A percentile compares a stretch with the other conserved stretches of the same genome.
Evolutionary conservation across 2,888 invertebrate genomes (phyloP).

Genomic region (Pinctada fucata): DNA sequence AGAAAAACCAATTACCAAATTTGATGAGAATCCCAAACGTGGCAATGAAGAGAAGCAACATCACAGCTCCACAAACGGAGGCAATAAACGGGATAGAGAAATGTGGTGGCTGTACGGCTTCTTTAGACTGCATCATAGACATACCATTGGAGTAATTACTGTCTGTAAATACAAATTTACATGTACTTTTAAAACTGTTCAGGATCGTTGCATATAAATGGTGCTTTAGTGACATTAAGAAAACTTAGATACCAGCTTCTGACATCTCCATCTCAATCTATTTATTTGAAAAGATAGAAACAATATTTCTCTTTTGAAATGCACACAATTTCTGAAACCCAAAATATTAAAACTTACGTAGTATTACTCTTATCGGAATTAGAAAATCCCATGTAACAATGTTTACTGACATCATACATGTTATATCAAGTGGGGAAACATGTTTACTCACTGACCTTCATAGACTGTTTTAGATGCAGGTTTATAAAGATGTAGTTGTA

Average conservation of each 20-base stretch:
- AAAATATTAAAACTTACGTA: too few species aligned
- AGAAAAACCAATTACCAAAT: slow-evolving; percentile 52
- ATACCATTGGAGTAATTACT: neutral
- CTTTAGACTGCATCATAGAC: slow-evolving; percentile 8
- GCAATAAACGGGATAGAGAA: slow-evolving; percentile 67
- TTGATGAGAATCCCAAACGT: slow-evolving; percentile 64
- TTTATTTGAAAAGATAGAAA: too few species aligned
- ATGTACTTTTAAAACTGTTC: neutral
- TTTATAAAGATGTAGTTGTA: slow-evolving; percentile 58
- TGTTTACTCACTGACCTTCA: neutral
- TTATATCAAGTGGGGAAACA: neutral
- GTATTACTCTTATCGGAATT: too few species aligned
- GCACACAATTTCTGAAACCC: too few species aligned
- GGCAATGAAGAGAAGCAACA: slow-evolving; percentile 62
- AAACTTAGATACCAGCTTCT: too few species aligned
- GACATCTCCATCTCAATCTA: too few species aligned
- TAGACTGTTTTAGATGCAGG: slow-evolving; percentile 39
- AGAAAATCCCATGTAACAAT: too few species aligned
- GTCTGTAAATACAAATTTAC: too few species aligned
- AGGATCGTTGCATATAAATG: neutral
- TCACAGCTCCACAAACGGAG: slow-evolving; percentile 59
- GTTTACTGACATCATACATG: too few species aligned
- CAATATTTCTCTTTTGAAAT: too few species aligned
- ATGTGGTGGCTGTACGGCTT: slow-evolving; percentile 38
- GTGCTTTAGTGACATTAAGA: too few species aligned